Conservation (phyloP, 2,888 invertebrate species). For the Dioctria linearis region DNA sequence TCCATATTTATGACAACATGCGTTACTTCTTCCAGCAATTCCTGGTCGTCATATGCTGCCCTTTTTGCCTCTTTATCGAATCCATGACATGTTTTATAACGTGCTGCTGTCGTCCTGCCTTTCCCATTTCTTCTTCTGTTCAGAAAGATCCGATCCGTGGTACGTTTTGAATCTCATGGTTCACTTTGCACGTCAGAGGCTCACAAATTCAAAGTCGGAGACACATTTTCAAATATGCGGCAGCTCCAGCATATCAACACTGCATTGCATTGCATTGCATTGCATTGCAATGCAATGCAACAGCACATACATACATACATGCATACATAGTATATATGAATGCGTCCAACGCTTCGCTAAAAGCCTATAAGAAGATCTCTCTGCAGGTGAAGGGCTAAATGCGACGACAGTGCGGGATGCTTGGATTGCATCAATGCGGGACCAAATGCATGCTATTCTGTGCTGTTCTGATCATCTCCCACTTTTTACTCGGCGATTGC, state of each 20-base stretch:
- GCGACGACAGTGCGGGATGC: conserved; percentile 54
- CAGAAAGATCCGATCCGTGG: conserved; percentile 5
- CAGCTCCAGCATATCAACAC: background rate
- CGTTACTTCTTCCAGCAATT: conserved; percentile 52
- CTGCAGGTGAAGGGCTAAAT: conserved; percentile 54
- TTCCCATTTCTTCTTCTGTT: conserved; percentile 40
- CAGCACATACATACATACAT: no score
- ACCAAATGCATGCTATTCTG: conserved; percentile 44
- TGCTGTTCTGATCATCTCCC: conserved; percentile 18
- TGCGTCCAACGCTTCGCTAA: conserved; percentile 38
- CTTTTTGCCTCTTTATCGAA: conserved; percentile 52
- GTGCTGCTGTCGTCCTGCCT: conserved; percentile 45
- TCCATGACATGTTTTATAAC: conserved; percentile 50
- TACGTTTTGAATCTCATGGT: conserved; percentile 38
- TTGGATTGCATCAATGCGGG: conserved; percentile 53
- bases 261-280: background rate
- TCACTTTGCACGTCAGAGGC: conserved; percentile 45
- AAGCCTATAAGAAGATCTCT: background rate
- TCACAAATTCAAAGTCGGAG: conserved; percentile 15
- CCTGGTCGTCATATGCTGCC: conserved; percentile 52
- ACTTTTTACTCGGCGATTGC: conserved; percentile 45
- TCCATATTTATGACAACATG: conserved; percentile 59
- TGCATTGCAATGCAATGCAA: no score
- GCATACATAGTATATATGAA: conserved; percentile 21
- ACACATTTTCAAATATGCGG: conserved; percentile 47